Conservation (phyloP, 2,888 invertebrate species). For the Cistogaster globosa region DNA sequence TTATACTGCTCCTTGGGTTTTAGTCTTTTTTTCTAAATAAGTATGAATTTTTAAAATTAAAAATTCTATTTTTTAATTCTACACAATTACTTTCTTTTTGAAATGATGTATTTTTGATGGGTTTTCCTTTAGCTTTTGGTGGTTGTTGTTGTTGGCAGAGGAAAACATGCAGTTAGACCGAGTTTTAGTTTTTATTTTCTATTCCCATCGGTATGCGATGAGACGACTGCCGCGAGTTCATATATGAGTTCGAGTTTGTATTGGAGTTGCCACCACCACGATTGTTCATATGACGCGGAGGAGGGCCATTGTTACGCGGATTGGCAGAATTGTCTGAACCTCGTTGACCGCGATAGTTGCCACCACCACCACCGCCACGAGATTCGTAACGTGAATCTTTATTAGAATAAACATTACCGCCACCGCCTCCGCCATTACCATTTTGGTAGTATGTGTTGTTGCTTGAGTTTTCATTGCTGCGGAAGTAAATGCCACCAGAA, state of each 20-base stretch:
- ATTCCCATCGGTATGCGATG: slow-evolving; percentile 74
- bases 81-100: slow-evolving; percentile 62
- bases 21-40: slow-evolving; percentile 32
- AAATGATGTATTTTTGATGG: slow-evolving; percentile 58
- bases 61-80: slow-evolving; percentile 58
- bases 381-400: slow-evolving; percentile 78
- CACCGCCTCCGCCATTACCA: slow-evolving; percentile 74
- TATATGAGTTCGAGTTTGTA: slow-evolving; percentile 76
- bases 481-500: slow-evolving; percentile 80
- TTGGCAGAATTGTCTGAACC: slow-evolving; percentile 75
- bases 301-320: slow-evolving; percentile 76
- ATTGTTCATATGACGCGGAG: slow-evolving; percentile 76
- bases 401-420: slow-evolving; percentile 73
- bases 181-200: slow-evolving; percentile 78
- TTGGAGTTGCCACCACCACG: slow-evolving; percentile 73
- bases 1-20: slow-evolving; percentile 48
- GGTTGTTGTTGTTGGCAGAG: slow-evolving; percentile 4
- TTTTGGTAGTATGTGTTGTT: slow-evolving; percentile 74
- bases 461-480: slow-evolving; percentile 79
- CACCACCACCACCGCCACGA: slow-evolving; percentile 72
- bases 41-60: slow-evolving; percentile 58
- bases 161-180: slow-evolving; percentile 9
- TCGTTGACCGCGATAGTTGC: slow-evolving; percentile 79
- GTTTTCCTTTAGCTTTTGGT: background rate
- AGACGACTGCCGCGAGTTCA: slow-evolving; percentile 77